Conservation (phyloP, 2,797 vertebrate species). For the Clarias platycephalus region DNA sequence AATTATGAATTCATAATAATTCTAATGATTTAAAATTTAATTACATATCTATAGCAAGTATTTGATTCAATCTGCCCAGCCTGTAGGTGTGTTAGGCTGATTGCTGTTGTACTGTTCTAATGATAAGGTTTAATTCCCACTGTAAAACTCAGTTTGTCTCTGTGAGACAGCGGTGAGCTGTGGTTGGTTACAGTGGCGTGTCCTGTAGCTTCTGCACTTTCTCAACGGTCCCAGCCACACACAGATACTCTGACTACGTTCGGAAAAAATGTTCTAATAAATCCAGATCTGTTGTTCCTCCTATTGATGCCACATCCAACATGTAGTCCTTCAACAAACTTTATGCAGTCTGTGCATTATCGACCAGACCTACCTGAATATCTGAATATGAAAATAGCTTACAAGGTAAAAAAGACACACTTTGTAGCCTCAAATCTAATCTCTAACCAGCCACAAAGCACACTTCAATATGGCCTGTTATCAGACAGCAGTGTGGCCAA, state of each 20-base stretch:
- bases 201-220: background rate
- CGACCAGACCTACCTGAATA: background rate
- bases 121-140: background rate
- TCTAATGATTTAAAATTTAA: background rate
- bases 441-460: background rate
- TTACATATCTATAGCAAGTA: background rate
- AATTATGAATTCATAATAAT: background rate
- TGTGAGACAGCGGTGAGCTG: background rate
- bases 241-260: background rate
- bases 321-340: background rate
- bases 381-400: background rate
- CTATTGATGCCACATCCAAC: background rate
- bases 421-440: background rate
- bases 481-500: background rate
- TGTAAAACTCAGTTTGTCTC: background rate
- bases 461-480: background rate
- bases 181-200: background rate
- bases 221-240: background rate
- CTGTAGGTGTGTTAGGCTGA: background rate
- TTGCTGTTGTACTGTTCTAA: background rate
- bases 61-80: background rate
- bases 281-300: background rate
- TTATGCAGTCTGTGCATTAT: background rate
- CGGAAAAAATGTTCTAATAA: background rate
- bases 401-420: background rate